A percentile compares a stretch with the other conserved stretches of the same genome.
Conservation (phyloP, 2,888 invertebrate species). For the Leptarthrus brevirostris region DNA sequence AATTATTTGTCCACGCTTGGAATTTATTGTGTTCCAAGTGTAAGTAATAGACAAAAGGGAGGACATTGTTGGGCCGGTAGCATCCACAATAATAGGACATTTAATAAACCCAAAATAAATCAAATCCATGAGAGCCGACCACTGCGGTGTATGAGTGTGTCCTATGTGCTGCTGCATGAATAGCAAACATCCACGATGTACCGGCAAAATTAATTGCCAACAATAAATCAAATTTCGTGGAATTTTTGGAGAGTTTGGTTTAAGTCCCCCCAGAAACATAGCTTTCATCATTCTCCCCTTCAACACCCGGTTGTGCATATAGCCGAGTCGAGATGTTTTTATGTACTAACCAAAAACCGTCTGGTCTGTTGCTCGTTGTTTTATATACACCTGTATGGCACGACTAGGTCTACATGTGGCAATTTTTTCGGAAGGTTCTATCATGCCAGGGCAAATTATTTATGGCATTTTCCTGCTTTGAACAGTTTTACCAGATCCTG, state of each 20-base stretch:
- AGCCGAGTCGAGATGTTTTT: not conserved
- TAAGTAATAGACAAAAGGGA: constrained; percentile 36
- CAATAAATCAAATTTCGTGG: constrained; percentile 47
- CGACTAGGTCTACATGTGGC: constrained; percentile 18
- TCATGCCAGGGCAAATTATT: constrained; percentile 26
- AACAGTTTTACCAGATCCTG: not conserved
- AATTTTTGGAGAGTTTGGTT: constrained; percentile 42
- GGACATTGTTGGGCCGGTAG: not conserved
- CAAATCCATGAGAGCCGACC: constrained; percentile 27
- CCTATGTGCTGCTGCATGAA: not conserved
- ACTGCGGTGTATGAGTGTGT: not conserved
- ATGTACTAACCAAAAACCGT: not conserved
- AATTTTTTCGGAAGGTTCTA: constrained; percentile 11
- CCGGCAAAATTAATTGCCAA: constrained; percentile 35
- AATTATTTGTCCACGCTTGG: constrained; percentile 50
- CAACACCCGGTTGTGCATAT: not conserved
- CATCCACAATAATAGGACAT: constrained; percentile 28
- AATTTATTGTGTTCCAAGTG: constrained; percentile 51
- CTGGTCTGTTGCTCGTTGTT: not conserved
- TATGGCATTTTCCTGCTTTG: constrained; percentile 29
- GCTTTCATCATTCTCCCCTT: constrained; percentile 5
- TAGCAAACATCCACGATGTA: not conserved
- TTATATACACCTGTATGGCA: constrained; percentile 23
- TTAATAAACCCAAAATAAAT: constrained; percentile 46
- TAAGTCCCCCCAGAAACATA: constrained; percentile 11